These are phyloP conservation scores for Passer montanus DNA, from an alignment of 2,113 vertebrate genomes.

Conservation along the genomic window DNA sequence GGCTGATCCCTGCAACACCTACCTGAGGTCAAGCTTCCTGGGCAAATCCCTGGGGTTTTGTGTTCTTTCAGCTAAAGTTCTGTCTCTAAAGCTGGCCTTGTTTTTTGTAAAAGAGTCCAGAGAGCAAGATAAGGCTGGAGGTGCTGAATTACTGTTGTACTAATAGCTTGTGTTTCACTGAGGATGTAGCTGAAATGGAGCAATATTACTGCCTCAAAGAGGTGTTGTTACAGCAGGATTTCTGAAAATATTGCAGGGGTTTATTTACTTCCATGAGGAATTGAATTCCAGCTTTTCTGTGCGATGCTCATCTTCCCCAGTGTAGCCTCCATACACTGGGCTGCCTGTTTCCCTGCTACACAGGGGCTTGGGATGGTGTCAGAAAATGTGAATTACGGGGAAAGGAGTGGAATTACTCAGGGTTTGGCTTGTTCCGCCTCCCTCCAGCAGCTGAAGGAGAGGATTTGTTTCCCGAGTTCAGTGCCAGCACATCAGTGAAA, in stretches of 20 bases:
- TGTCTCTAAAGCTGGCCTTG: not conserved
- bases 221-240: not conserved
- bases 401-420: not conserved
- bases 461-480: not conserved
- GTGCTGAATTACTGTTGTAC: not conserved
- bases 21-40: not conserved
- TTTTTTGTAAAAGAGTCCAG: not conserved
- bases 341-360: not conserved
- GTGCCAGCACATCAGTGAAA: not conserved
- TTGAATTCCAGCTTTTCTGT: not conserved
- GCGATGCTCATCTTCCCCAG: not conserved
- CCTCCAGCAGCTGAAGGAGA: not conserved
- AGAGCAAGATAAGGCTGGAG: not conserved
- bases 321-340: accelerated
- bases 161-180: not conserved
- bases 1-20: not conserved
- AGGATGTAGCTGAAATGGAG: not conserved
- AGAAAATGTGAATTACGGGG: not conserved
- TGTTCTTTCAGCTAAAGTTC: not conserved
- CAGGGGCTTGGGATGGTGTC: not conserved
- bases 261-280: not conserved
- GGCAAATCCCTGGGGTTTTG: not conserved
- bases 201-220: not conserved
- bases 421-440: not conserved
- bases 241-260: not conserved